Evolutionary conservation across 2,888 invertebrate species (phyloP), one percentile per base, ranked within the genome.

Genomic region (Nebria brevicollis): DNA sequence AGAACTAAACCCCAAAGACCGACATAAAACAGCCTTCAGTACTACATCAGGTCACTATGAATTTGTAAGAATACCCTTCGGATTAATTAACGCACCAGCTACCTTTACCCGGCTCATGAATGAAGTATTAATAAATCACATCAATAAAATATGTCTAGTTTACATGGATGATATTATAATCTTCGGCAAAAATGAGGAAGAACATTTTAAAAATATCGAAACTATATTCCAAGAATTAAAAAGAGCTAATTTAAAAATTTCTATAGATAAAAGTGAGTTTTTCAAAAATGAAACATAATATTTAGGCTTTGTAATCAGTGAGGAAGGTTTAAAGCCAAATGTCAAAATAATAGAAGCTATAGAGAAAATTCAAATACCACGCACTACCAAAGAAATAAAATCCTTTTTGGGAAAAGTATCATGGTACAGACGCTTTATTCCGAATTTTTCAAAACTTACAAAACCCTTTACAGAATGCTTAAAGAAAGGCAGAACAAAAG

Each of bases 391-490:
- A 43, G 74, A 83, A 79, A 77, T 83, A 11, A 76, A 83, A 74
- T 77, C 75, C 13, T 83, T 83, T 64, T 75, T 83, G 43, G 75
- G 78, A 76, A 43, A 79, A 20, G 8, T 78, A 73, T 68, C 70
- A 11, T 82, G 70, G 20, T 82, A 82, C 66, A 78, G 82, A 72
- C 54, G 78, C 3, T n/a, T n/a, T n/a, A n/a, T n/a, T n/a, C n/a
- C n/a, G n/a, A n/a, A n/a, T n/a, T n/a, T n/a, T n/a, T n/a, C n/a
- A n/a, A n/a, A n/a, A n/a, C n/a, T n/a, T n/a, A n/a, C n/a, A n/a
- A n/a, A n/a, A n/a, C n/a, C n/a, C n/a, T n/a, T n/a, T n/a, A n/a
- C n/a, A n/a, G n/a, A n/a, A n/a, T n/a, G n/a, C n/a, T n/a, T n/a
- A n/a, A n/a, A n/a, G n/a, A n/a, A n/a, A n/a, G n/a, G n/a, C n/a